Base-by-base conservation (phyloP, 2,797 vertebrate genomes). In the Myotis pilosus region DNA sequence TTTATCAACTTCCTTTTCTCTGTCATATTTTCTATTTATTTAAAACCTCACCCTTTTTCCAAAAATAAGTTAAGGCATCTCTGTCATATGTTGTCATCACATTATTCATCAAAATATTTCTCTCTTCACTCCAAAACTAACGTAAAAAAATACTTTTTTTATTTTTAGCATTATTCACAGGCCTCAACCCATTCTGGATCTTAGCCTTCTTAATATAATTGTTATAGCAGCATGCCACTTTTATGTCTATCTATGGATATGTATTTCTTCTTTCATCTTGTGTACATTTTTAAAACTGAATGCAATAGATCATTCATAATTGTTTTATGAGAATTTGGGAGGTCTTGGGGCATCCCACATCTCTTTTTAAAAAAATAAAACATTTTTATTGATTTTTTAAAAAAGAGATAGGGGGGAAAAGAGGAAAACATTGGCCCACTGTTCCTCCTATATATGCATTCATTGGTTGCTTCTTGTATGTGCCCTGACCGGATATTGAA, bases 41-140 rank as follows among this genome's bases (percentile, higher is more conserved):
- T 96, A 96, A 95, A 97, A 83, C 83, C 47, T 96, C 86, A 91
- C 76, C 2, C 16, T 72, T 93, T 86, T 90, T 76, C 68, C 44
- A 93, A 95, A 95, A 94, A 62, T 94, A 94, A 96, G 74, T 93
- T 90, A 94, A 96, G 71, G 72, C 53, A 87, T 25, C 41, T 85
- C 84, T 89, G 75, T 94, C 93, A 68, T 69, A 83, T 93, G 78
- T 91, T 97, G 90, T 94, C 90, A 96, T 95, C 92, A 76, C 87
- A 85, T 75, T 82, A 86, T 96, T 95, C 82, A 96, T 90, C 53
- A 23, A 36, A 95, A 89, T 94, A 85, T 88, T 47, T 60, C 72
- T 78, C 91, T 83, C 89, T 94, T 84, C 90, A 57, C 88, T 94
- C 41, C 57, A 93, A 97, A 94, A 95, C 91, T 90, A 94, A 96